A percentile compares a stretch with the other conserved stretches of the same genome.
Evolutionary conservation across 2,113 vertebrate genomes (phyloP).

Genomic region (Corvus cornix): DNA sequence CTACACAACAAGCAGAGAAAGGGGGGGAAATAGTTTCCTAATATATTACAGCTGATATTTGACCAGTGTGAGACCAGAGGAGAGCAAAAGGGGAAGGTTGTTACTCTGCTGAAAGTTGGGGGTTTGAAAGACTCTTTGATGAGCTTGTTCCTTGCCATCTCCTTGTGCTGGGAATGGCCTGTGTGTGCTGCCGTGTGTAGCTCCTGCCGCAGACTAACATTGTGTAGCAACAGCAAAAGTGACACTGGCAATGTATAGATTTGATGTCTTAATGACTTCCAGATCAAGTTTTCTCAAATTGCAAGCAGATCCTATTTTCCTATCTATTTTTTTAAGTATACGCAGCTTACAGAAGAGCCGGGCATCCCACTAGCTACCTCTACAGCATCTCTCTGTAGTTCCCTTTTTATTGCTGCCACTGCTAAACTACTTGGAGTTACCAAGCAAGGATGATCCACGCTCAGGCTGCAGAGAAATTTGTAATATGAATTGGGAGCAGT

Average conservation of each 20-base stretch:
- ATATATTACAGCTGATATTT: neutral
- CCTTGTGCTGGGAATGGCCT: neutral
- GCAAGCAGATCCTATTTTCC: neutral
- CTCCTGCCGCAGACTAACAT: neutral
- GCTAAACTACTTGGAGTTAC: conserved; percentile 7
- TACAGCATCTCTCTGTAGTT: neutral
- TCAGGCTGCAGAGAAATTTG: neutral
- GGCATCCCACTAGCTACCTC: neutral
- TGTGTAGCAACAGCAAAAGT: neutral
- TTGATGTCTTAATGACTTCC: neutral
- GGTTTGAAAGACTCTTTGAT: neutral
- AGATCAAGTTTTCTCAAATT: neutral
- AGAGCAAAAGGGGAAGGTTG: neutral
- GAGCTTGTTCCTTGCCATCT: neutral
- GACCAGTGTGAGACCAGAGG: neutral
- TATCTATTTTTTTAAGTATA: neutral
- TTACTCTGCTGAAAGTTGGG: neutral
- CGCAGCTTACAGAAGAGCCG: neutral
- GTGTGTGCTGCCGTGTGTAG: neutral
- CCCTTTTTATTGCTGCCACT: conserved; percentile 35
- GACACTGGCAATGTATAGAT: accelerated
- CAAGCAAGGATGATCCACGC: conserved; percentile 27
- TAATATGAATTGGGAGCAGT: conserved; percentile 31
- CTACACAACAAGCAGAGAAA: neutral
- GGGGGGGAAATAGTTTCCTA: neutral